Percentiles rank a stretch among this genome's conserved stretches.
Conservation (phyloP, 2,113 vertebrate genomes). For the Leucoraja erinaceus region DNA sequence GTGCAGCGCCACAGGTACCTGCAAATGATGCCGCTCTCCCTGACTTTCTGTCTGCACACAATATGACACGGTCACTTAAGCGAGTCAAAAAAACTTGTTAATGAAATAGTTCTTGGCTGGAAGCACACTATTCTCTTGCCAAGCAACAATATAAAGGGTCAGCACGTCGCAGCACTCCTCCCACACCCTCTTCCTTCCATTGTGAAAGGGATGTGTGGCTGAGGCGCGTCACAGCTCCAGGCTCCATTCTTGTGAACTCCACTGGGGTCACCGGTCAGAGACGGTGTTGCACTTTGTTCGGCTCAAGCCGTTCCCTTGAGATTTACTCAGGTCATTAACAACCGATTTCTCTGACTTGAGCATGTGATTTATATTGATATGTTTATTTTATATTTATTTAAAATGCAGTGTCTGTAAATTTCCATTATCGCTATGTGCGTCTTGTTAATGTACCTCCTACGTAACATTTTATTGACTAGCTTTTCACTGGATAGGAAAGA, state of each 20-base stretch:
- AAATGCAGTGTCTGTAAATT: neutral
- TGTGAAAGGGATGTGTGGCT: constrained; percentile 56
- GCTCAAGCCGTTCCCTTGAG: neutral
- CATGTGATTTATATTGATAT: neutral
- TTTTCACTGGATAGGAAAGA: no score
- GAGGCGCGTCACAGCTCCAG: constrained; percentile 36
- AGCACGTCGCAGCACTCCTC: constrained; percentile 61
- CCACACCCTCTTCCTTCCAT: constrained; percentile 82
- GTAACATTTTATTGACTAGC: no score
- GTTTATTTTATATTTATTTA: neutral
- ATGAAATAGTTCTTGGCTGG: constrained; percentile 48
- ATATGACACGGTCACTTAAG: constrained; percentile 47
- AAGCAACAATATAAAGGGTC: constrained; percentile 75
- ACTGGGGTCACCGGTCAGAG: constrained; percentile 30
- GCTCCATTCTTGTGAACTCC: neutral
- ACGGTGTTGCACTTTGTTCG: neutral
- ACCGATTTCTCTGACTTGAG: neutral
- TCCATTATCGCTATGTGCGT: neutral
- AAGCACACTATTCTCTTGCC: constrained; percentile 68
- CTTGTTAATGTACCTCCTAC: neutral
- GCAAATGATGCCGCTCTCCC: constrained; percentile 55
- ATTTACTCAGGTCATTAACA: neutral
- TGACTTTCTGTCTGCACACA: constrained; percentile 48
- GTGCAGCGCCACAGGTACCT: constrained; percentile 68
- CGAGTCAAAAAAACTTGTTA: constrained; percentile 54